These are phyloP conservation scores for Cydia splendana DNA, from an alignment of 1,140 invertebrate genomes.

Conservation along the genomic window DNA sequence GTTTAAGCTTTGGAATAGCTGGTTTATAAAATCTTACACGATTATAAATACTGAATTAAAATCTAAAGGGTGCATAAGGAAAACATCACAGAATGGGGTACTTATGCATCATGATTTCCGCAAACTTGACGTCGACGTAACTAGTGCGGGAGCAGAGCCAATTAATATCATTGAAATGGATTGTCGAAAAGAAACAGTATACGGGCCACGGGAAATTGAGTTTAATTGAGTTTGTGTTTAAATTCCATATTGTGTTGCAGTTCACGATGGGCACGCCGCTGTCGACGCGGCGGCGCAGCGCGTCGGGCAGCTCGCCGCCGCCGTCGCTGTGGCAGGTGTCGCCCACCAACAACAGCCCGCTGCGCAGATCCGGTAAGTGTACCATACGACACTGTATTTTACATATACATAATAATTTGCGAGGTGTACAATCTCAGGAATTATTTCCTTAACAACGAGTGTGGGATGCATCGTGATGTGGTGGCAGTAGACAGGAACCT, in stretches of 20 bases:
- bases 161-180: neutral
- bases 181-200: neutral
- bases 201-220: too few species aligned
- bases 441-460: too few species aligned
- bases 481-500: too few species aligned
- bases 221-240: too few species aligned
- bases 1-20: too few species aligned
- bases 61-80: neutral
- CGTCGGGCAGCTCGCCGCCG: constrained; percentile 86
- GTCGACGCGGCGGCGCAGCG: constrained; percentile 83
- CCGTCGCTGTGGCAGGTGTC: constrained; percentile 91
- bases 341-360: constrained; percentile 83
- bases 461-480: too few species aligned
- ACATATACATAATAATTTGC: too few species aligned
- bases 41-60: too few species aligned
- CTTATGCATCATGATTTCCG: neutral
- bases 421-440: too few species aligned
- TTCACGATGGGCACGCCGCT: constrained; percentile 96
- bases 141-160: constrained; percentile 1
- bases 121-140: neutral
- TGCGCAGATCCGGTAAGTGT: constrained; percentile 84
- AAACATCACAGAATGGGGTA: neutral
- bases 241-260: constrained; percentile 81
- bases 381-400: too few species aligned
- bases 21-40: too few species aligned